A percentile compares a stretch with the other conserved stretches of the same genome.
These are phyloP conservation scores for Solenodon paradoxus DNA, from an alignment of 2,113 vertebrate genomes.

Conservation along the genomic window DNA sequence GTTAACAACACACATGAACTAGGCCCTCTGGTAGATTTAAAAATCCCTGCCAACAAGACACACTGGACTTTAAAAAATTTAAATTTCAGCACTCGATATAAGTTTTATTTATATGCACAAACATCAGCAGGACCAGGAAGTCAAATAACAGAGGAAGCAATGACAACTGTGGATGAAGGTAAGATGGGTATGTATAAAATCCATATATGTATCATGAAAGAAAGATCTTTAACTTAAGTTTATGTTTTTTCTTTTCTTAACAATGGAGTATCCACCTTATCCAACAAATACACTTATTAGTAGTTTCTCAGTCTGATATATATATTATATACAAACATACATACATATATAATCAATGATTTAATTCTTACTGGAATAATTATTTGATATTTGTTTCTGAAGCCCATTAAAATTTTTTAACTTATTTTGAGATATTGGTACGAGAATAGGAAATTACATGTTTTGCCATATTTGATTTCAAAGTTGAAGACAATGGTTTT, in stretches of 20 bases:
- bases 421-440: neutral
- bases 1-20: conserved; percentile 96
- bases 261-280: neutral
- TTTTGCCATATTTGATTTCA: conserved; percentile 15
- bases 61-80: conserved; percentile 91
- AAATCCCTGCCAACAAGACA: conserved; percentile 93
- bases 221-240: neutral
- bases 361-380: conserved; percentile 25
- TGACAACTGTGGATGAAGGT: conserved; percentile 95
- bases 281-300: neutral
- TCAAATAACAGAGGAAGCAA: conserved; percentile 90
- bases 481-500: neutral
- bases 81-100: conserved; percentile 96
- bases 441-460: neutral
- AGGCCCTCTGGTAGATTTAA: conserved; percentile 90
- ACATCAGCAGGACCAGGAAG: conserved; percentile 90
- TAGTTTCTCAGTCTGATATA: neutral
- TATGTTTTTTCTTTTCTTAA: conserved; percentile 16
- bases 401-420: neutral
- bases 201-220: neutral
- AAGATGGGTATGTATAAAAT: conserved; percentile 86
- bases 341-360: neutral
- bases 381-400: neutral
- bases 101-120: conserved; percentile 95
- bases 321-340: neutral